Conservation (phyloP, 2,888 invertebrate genomes). For the Drosophila pseudotakahashii region DNA sequence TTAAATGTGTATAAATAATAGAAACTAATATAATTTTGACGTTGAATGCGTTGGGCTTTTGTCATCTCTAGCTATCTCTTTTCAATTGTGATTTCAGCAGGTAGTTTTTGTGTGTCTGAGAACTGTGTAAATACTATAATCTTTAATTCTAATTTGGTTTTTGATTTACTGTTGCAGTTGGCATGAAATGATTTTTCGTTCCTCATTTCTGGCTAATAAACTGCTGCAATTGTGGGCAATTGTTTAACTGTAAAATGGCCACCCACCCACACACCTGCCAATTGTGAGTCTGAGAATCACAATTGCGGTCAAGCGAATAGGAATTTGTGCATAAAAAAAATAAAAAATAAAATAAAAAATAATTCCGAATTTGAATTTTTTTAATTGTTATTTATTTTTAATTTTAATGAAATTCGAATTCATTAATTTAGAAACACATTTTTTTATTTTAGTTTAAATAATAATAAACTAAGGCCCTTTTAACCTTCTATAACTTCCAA, state of each 20-base stretch:
- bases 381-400: too few relatives aligned
- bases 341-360: too few relatives aligned
- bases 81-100: background rate
- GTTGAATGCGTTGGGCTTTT: background rate
- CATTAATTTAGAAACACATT: too few relatives aligned
- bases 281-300: background rate
- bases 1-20: background rate
- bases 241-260: conserved; percentile 31
- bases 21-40: background rate
- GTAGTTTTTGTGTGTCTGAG: background rate
- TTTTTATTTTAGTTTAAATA: too few relatives aligned
- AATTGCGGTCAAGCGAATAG: conserved; percentile 1
- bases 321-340: too few relatives aligned
- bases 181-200: conserved; percentile 9
- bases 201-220: conserved; percentile 28
- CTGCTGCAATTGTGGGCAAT: conserved; percentile 11
- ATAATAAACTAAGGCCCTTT: too few relatives aligned
- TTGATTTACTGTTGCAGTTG: conserved; percentile 33
- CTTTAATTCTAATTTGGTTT: conserved; percentile 16
- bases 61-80: background rate
- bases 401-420: too few relatives aligned
- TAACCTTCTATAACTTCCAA: too few relatives aligned
- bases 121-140: conserved; percentile 23
- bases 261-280: conserved; percentile 4
- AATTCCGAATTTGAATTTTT: too few relatives aligned